phyloP scores from a whole-genome alignment of 2,888 invertebrate species.

The Dryomyza anilis region DNA sequence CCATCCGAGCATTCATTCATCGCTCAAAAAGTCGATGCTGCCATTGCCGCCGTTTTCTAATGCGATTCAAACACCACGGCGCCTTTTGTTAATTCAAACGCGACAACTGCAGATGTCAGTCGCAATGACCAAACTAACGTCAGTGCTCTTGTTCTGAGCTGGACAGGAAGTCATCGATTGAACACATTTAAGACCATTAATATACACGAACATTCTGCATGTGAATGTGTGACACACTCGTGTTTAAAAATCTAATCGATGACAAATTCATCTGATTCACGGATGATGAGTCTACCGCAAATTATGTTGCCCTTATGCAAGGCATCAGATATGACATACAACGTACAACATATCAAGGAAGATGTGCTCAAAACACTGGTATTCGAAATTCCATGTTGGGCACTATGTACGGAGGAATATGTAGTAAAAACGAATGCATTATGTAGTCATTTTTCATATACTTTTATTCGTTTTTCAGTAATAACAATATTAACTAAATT shows the following conservation, averaged over 20 bases:
- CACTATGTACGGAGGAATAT: no score
- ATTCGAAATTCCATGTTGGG: no score
- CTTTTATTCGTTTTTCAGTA: no score
- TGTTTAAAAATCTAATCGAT: not conserved
- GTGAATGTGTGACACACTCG: not conserved
- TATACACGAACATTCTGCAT: conserved; percentile 63
- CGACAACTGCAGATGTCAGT: not conserved
- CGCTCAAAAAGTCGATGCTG: not conserved
- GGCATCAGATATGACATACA: no score
- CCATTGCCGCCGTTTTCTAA: conserved; percentile 18
- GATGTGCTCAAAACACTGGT: no score
- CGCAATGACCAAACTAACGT: conserved; percentile 11
- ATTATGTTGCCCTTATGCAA: no score
- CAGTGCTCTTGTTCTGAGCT: conserved; percentile 45
- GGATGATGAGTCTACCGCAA: no score
- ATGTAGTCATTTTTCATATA: no score
- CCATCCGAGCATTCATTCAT: conserved; percentile 6
- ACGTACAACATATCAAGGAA: no score
- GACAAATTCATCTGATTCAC: no score
- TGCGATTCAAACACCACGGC: conserved; percentile 8
- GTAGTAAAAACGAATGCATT: no score
- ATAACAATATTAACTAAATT: no score
- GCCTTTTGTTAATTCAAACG: conserved; percentile 9
- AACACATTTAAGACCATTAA: conserved; percentile 54
- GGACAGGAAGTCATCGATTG: conserved; percentile 55